Base-by-base conservation (phyloP, 2,113 vertebrate genomes). In the Chaetops frenatus region DNA sequence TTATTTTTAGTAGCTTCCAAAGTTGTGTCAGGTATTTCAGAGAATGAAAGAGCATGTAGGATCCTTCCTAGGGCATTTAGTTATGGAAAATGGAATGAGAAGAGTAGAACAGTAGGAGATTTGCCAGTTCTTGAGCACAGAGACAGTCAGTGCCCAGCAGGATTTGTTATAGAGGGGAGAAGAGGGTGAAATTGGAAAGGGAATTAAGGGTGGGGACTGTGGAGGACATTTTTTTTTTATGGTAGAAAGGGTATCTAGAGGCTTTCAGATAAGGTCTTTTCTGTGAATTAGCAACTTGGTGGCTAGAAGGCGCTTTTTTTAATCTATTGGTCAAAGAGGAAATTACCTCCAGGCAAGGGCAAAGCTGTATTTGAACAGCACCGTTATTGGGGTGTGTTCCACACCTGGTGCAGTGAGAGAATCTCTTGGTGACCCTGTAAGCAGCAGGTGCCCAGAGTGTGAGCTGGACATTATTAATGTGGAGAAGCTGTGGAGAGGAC, bases 1-100 rank as follows among this genome's bases (percentile, higher is more conserved):
- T 67, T 85, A 82, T 60, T 91, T 89, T 38, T 28, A 28, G 53
- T 18, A 70, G n/a, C 45, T 92, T 74, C 65, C 70, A 54, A 62
- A 92, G 57, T 45, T 58, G 67, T 47, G 40, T 58, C 50, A 57
- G 45, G 28, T 76, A 33, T 67, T 64, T 53, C 21, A 50, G 9
- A 36, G 36, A 72, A 79, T 0, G 1, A 15, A 74, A 45, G 22
- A 67, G 5, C 27, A 3, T 10, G 22, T n/a, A 21, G 33, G 27
- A 50, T 36, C 40, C 48, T 79, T 71, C n/a, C 65, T 60, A 51
- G 40, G 44, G 56, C 60, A 31, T 78, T 58, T 35, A 70, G 60
- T 54, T 51, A 6, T 48, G 38, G 51, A 33, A 92, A 78, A 85
- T 27, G 7, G 69, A 71, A 35, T 42, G 22, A 47, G 42, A 38